Conservation (phyloP, 1,140 invertebrate genomes). For the Nomia melanderi region DNA sequence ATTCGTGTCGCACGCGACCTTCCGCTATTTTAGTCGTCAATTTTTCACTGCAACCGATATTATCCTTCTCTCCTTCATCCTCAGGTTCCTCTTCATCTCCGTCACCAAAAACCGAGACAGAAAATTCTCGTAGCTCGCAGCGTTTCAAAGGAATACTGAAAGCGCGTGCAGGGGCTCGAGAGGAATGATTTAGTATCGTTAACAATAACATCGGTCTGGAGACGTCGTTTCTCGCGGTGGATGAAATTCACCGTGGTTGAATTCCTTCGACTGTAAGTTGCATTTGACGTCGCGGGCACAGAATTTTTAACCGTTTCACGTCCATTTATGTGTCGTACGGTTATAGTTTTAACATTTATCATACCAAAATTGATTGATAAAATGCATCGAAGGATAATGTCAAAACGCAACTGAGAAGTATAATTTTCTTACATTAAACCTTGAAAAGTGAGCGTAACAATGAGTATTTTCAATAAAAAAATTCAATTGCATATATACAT, state of each 20-base stretch:
- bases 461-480: too few species aligned
- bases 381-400: too few species aligned
- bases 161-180: too few species aligned
- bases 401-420: too few species aligned
- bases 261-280: not conserved
- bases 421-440: too few species aligned
- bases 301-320: too few species aligned
- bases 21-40: not conserved
- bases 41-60: not conserved
- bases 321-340: too few species aligned
- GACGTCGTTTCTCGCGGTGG: not conserved
- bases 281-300: not conserved
- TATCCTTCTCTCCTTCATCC: not conserved
- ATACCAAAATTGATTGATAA: too few species aligned
- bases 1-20: not conserved
- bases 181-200: not conserved
- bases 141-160: not conserved
- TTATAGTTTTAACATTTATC: too few species aligned
- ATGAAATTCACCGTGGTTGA: constrained; percentile 7
- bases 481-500: too few species aligned
- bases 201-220: constrained; percentile 11
- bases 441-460: too few species aligned
- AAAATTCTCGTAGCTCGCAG: not conserved
- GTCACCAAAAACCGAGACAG: not conserved
- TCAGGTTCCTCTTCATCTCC: not conserved